Percentiles rank a stretch among this genome's conserved stretches.
Conservation (phyloP, 2,888 invertebrate genomes). For the Odontomyia ornata region DNA sequence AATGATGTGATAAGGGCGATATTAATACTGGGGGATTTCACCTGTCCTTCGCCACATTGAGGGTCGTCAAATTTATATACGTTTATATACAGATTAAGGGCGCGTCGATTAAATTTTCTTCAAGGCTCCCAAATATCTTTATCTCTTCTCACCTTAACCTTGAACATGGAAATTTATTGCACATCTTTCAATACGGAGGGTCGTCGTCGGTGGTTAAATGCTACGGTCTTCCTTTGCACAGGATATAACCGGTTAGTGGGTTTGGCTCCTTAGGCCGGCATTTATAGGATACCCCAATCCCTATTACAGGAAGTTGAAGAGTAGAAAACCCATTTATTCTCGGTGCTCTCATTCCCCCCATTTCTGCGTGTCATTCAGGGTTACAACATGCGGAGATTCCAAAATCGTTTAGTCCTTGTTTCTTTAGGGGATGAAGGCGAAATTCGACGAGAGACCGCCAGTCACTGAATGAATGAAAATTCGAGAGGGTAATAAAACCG, state of each 20-base stretch:
- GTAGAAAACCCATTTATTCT: constrained; percentile 3
- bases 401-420: constrained; percentile 31
- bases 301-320: too few species aligned
- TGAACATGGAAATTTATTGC: constrained; percentile 50
- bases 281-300: too few species aligned
- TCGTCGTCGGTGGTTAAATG: not conserved
- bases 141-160: constrained; percentile 49
- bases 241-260: not conserved
- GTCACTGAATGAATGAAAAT: not conserved
- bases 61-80: constrained; percentile 20
- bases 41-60: constrained; percentile 25
- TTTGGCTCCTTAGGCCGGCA: not conserved
- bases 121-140: not conserved
- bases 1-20: constrained; percentile 34
- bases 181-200: constrained; percentile 32
- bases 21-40: constrained; percentile 17
- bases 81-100: not conserved
- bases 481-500: constrained; percentile 25
- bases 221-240: not conserved
- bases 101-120: constrained; percentile 8
- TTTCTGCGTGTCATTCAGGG: constrained; percentile 28
- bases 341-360: not conserved
- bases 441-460: not conserved
- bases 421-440: not conserved
- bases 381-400: constrained; percentile 22